Conservation (phyloP, 2,888 invertebrate genomes). For the Lochmaea crataegi region DNA sequence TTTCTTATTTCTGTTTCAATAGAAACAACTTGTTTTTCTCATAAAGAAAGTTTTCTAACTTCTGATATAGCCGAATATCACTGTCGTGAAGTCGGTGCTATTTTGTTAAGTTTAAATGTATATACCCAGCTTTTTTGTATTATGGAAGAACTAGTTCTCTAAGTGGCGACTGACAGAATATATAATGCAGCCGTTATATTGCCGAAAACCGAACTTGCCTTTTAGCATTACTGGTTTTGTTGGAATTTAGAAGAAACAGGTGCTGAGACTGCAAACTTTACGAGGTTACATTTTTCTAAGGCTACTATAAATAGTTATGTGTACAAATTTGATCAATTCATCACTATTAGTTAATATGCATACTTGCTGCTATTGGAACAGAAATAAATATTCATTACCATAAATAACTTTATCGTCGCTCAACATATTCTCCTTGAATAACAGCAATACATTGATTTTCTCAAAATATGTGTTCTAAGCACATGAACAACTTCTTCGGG, state of each 20-base stretch:
- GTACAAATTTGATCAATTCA: too few relatives aligned
- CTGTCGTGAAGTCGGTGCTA: conserved; percentile 2
- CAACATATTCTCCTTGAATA: too few relatives aligned
- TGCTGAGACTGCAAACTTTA: neutral
- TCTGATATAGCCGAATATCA: conserved; percentile 25
- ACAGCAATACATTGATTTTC: too few relatives aligned
- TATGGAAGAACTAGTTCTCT: conserved; percentile 3
- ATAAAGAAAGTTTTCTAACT: conserved; percentile 25
- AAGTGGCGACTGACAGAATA: conserved; percentile 8
- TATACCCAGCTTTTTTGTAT: conserved; percentile 5
- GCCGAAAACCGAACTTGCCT: neutral
- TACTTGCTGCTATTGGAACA: too few relatives aligned
- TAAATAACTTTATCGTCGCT: too few relatives aligned
- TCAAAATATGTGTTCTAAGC: too few relatives aligned
- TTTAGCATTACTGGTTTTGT: neutral
- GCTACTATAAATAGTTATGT: too few relatives aligned
- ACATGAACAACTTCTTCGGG: too few relatives aligned
- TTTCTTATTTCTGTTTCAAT: conserved; percentile 20
- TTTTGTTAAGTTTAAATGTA: conserved; percentile 1
- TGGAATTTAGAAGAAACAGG: neutral
- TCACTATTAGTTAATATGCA: too few relatives aligned
- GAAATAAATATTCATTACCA: too few relatives aligned
- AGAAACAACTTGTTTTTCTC: conserved; percentile 29
- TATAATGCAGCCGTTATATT: neutral
- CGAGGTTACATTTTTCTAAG: neutral